These are phyloP conservation scores for Porites lobata DNA, from an alignment of 92 coral and sea anemone species.

Conservation along the genomic window DNA sequence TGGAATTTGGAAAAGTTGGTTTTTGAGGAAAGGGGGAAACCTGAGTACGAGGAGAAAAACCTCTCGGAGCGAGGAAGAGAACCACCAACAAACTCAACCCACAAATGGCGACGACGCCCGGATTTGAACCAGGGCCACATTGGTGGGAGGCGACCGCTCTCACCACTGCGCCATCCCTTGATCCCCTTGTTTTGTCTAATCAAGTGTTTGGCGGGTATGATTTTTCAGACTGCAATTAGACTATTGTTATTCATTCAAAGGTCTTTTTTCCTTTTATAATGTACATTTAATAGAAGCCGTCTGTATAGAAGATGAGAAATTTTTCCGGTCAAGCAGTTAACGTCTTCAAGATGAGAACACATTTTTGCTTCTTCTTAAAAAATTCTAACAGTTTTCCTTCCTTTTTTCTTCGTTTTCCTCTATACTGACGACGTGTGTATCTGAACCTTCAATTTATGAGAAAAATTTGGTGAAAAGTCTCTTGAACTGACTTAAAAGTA, in stretches of 20 bases:
- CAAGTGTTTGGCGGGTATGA: neutral
- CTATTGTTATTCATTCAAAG: neutral
- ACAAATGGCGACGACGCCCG: no score
- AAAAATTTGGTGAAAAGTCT: neutral
- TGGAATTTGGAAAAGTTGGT: no score
- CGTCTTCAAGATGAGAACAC: constrained; percentile 28
- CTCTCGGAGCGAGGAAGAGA: no score
- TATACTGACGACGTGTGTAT: neutral
- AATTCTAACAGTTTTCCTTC: neutral
- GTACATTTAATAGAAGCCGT: constrained; percentile 39
- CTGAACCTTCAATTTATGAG: neutral
- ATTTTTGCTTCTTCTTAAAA: neutral
- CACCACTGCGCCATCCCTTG: no score
- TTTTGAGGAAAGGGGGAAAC: no score
- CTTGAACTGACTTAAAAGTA: neutral
- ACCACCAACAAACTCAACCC: no score
- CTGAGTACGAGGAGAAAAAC: no score
- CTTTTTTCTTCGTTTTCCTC: no score
- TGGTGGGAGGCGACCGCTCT: no score
- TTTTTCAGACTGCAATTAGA: neutral
- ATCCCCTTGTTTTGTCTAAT: no score
- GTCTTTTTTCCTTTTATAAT: constrained; percentile 29
- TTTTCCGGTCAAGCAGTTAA: constrained; percentile 27
- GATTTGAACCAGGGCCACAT: no score
- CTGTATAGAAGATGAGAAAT: constrained; percentile 26